Conservation (phyloP, 2,888 invertebrate species). For the Tortricodes alternella region DNA sequence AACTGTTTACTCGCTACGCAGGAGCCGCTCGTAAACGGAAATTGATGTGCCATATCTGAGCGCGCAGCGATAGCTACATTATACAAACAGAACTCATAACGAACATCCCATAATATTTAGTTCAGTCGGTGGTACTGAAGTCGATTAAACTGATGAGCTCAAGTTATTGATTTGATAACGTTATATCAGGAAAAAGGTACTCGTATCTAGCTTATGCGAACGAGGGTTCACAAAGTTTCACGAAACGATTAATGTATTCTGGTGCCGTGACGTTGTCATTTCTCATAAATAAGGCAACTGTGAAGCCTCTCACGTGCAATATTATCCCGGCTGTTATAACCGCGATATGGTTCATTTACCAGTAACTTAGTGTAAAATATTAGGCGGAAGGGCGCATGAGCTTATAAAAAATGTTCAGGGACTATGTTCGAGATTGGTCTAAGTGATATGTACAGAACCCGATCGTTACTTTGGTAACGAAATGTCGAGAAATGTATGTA, state of each 20-base stretch:
- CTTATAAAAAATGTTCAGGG: no score
- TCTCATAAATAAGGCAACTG: neutral
- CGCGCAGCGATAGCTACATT: slow-evolving; percentile 13
- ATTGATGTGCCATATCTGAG: slow-evolving; percentile 35
- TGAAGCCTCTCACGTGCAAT: no score
- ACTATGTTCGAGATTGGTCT: no score
- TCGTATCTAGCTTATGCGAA: no score
- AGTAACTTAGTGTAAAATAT: no score
- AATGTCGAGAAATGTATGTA: no score
- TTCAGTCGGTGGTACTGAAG: neutral
- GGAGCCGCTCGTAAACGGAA: slow-evolving; percentile 55
- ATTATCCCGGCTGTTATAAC: no score
- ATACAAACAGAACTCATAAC: slow-evolving; percentile 12
- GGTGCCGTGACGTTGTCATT: neutral
- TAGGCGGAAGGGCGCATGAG: no score
- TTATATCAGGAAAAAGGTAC: neutral
- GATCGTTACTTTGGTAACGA: no score
- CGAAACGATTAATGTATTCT: neutral
- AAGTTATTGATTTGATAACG: neutral
- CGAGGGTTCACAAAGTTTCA: neutral
- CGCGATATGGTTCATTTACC: no score
- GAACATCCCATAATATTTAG: slow-evolving; percentile 13
- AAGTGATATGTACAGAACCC: no score
- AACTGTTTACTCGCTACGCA: slow-evolving; percentile 60
- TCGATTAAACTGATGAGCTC: neutral